Evolutionary conservation across 2,888 invertebrate genomes (phyloP).

Genomic region (Drosophila multiciliata): DNA sequence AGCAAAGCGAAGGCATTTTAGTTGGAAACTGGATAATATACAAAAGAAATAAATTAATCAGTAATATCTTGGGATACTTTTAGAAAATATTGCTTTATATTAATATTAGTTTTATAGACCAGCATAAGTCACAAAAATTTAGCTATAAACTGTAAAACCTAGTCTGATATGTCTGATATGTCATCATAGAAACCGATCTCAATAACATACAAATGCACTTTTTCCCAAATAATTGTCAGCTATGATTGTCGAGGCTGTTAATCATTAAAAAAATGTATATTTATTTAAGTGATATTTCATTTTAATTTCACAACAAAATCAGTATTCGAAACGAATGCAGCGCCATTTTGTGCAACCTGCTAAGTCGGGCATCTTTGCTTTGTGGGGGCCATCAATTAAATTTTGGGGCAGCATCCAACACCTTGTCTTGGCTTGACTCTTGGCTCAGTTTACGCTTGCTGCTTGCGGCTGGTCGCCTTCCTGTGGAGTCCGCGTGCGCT

Average conservation of each 20-base stretch:
- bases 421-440: slow-evolving; percentile 32
- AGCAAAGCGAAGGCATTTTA: neutral
- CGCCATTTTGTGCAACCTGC: slow-evolving; percentile 51
- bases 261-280: neutral
- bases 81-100: neutral
- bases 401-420: slow-evolving; percentile 52
- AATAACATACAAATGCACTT: neutral
- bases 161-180: neutral
- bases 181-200: neutral
- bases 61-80: neutral
- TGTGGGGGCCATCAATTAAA: slow-evolving; percentile 45
- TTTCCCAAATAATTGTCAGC: neutral
- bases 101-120: too few relatives aligned
- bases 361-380: slow-evolving; percentile 17
- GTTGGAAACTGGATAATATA: neutral
- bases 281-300: neutral
- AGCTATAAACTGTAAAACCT: neutral
- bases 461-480: slow-evolving; percentile 23
- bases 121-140: neutral
- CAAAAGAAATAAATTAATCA: neutral
- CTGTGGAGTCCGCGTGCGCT: slow-evolving; percentile 52
- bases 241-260: neutral
- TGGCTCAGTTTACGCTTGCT: slow-evolving; percentile 51
- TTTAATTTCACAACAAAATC: neutral
- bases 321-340: slow-evolving; percentile 3